Base-by-base conservation (phyloP, 92 coral and sea anemone species). In the Virgularia gustaviana region DNA sequence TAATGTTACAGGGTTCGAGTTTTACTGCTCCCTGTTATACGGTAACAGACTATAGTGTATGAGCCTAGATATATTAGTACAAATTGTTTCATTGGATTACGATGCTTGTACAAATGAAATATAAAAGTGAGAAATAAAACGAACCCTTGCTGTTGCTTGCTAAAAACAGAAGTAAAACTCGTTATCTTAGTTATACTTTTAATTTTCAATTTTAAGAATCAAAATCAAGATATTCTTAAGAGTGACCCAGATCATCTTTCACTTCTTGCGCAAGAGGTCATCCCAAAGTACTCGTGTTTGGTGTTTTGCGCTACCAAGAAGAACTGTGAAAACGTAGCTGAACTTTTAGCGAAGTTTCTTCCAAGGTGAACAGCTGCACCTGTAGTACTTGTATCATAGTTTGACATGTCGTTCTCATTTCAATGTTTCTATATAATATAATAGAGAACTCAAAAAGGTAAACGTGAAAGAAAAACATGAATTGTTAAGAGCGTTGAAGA, bases 261-360 rank as follows among this genome's bases (percentile, higher is more conserved):
- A 8, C 59, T 90, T 22, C 65, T 91, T 28, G 92, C 86, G 18
- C 73, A 85, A 43, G 97, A 91, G 59, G 97, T 91, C 25, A 79
- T 91, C 28, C 97, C 97, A 20, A 63, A 84, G 15, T 85, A 91
- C 59, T 91, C 97, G 9, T 91, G 97, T 18, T 85, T 91, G 81
- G 79, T 91, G 2, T 91, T 91, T 70, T 91, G 97, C 60, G 79
- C 97, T 19, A 91, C 97, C 0, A 91, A 91, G 84, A 82, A 80
- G 63, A 89, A 76, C 77, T 91, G 97, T 27, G 80, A 91, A 78
- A 91, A 74, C 63, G 74, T 91, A 15, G 97, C 95, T 33, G 71
- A 74, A 36, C 75, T 91, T 57, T 71, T 91, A 67, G 74, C 75
- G 9, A 51, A 64, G 23, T 83, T 83, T 67, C 76, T 91, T 82